phyloP scores from a whole-genome alignment of 2,113 vertebrate genomes.

The Tylochromis polylepis region DNA sequence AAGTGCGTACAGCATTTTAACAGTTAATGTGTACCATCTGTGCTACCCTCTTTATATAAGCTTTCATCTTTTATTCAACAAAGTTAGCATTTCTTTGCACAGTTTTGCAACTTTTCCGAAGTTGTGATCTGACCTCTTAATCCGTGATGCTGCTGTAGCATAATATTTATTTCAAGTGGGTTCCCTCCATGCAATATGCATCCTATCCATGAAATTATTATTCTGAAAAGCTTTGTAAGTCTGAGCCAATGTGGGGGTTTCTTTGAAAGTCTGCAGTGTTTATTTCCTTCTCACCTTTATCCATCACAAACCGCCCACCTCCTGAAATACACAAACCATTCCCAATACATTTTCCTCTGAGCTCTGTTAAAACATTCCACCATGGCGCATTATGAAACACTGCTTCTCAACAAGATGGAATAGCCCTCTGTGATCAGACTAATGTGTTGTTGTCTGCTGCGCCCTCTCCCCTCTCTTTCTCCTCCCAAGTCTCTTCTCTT shows the following conservation, averaged over 20 bases:
- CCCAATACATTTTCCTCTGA: background rate
- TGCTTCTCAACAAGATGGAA: conserved; percentile 24
- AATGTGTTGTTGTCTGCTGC: conserved; percentile 31
- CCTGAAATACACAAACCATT: background rate
- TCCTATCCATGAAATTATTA: background rate
- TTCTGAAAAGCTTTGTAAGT: background rate
- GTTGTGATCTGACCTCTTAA: background rate
- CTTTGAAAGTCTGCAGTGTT: background rate
- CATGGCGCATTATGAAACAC: conserved; percentile 13
- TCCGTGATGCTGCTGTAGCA: background rate
- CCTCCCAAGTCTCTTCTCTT: background rate
- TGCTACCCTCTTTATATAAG: background rate
- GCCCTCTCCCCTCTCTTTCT: background rate
- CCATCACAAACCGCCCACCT: background rate
- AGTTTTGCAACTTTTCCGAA: background rate
- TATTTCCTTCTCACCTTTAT: conserved; percentile 12
- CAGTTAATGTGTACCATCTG: background rate
- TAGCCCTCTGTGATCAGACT: conserved; percentile 31
- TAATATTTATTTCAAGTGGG: background rate
- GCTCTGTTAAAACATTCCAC: conserved; percentile 19
- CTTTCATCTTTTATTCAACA: background rate
- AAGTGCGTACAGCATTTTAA: rapidly evolving
- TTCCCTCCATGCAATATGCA: background rate
- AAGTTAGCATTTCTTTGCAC: background rate
- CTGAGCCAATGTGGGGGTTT: background rate